phyloP scores from a whole-genome alignment of 2,888 invertebrate genomes.

The Epirrhoe tristata region DNA sequence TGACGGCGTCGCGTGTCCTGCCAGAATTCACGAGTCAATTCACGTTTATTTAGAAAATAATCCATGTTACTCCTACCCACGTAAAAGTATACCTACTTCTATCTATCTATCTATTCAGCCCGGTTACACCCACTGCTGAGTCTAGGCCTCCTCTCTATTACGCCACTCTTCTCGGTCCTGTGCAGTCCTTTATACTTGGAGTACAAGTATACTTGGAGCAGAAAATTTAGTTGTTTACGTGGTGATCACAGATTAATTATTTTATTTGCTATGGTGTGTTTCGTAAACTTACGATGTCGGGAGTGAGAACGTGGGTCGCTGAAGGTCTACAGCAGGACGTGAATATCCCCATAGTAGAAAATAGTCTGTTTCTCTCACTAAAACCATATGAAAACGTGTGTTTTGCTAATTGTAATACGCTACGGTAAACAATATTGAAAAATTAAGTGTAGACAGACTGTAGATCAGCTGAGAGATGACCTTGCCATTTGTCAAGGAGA shows the following conservation, averaged over 20 bases:
- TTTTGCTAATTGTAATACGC: slow-evolving; percentile 15
- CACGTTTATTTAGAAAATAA: background rate
- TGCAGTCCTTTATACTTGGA: too few species aligned
- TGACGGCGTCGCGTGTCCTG: slow-evolving; percentile 88
- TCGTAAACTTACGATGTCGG: slow-evolving; percentile 82
- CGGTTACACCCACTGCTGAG: too few species aligned
- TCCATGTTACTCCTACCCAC: background rate
- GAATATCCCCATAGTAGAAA: slow-evolving; percentile 77
- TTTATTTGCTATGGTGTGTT: background rate
- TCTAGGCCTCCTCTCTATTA: too few species aligned
- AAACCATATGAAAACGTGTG: slow-evolving; percentile 42
- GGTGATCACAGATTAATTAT: background rate
- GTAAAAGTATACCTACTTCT: background rate
- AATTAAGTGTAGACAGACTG: too few species aligned
- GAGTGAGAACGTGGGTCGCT: slow-evolving; percentile 84
- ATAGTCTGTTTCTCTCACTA: slow-evolving; percentile 36
- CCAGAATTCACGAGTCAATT: background rate
- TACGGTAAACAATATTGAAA: background rate
- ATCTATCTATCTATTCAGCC: too few species aligned
- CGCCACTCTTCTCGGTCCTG: too few species aligned
- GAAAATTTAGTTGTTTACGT: slow-evolving; percentile 2
- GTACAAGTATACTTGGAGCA: background rate
- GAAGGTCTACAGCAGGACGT: slow-evolving; percentile 84
- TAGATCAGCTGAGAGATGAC: slow-evolving; percentile 8
- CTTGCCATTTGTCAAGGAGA: background rate